A percentile compares a stretch with the other conserved stretches of the same genome.
phyloP scores from a whole-genome alignment of 1,140 invertebrate genomes.

The Brachionus rotundiformis region DNA sequence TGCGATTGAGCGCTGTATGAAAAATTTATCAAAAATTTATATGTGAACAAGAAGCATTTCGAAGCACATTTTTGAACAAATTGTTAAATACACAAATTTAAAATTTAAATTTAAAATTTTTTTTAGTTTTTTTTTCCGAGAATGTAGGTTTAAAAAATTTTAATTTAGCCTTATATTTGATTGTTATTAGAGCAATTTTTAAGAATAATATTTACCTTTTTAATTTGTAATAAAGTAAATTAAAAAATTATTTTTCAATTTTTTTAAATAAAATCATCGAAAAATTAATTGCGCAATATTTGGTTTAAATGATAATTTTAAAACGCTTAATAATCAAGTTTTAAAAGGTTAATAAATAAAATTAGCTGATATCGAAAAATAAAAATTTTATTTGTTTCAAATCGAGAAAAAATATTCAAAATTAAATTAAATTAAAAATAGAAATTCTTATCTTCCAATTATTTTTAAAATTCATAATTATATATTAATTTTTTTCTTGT shows the following conservation, averaged over 20 bases:
- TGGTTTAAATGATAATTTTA: no score
- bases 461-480: background rate
- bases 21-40: no score
- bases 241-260: background rate
- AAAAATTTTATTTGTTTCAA: no score
- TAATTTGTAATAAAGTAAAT: background rate
- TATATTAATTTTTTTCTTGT: background rate
- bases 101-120: background rate
- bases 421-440: no score
- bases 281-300: no score
- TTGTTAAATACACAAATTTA: background rate
- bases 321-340: no score
- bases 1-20: conserved; percentile 26
- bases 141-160: background rate
- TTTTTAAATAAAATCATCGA: no score
- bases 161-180: background rate
- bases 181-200: background rate
- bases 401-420: no score
- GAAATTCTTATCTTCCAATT: no score
- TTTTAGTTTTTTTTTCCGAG: background rate
- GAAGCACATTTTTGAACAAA: background rate
- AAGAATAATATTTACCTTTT: background rate
- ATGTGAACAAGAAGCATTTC: background rate
- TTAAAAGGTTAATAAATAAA: no score
- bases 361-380: no score